phyloP scores from a whole-genome alignment of 1,140 invertebrate genomes.

The Ostrea denselamellosa region DNA sequence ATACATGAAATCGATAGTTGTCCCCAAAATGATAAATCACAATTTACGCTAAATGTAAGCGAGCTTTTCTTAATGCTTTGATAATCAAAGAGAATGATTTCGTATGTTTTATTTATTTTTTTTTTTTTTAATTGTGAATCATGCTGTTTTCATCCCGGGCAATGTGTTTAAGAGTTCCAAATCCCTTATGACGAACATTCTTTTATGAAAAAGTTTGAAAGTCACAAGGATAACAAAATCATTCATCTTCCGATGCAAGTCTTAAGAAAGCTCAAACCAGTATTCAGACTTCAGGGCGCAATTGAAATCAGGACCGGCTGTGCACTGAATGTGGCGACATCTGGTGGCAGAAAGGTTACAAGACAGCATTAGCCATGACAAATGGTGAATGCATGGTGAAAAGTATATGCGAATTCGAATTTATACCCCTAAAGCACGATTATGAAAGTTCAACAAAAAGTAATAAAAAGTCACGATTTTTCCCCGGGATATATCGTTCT shows the following conservation, averaged over 20 bases:
- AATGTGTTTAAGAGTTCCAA: neutral
- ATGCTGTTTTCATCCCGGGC: neutral
- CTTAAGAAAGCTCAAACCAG: conserved; percentile 6
- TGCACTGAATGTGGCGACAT: neutral
- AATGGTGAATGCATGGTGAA: neutral
- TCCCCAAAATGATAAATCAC: neutral
- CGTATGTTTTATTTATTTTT: too few species aligned
- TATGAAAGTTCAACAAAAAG: conserved; percentile 16
- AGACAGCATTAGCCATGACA: neutral
- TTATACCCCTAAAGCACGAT: neutral
- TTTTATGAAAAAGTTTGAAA: neutral
- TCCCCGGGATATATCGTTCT: neutral
- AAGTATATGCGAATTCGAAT: neutral
- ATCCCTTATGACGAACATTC: neutral
- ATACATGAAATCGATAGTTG: conserved; percentile 4
- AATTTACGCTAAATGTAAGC: conserved; percentile 1
- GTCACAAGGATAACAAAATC: neutral
- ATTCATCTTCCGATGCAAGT: neutral
- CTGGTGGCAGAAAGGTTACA: conserved; percentile 9
- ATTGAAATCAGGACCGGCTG: neutral
- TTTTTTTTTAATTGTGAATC: too few species aligned
- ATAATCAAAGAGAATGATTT: neutral
- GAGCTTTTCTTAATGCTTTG: neutral
- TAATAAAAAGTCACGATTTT: neutral
- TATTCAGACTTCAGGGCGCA: conserved; percentile 26